phyloP scores from a whole-genome alignment of 2,797 vertebrate genomes.

The Sebastes trivittatus region DNA sequence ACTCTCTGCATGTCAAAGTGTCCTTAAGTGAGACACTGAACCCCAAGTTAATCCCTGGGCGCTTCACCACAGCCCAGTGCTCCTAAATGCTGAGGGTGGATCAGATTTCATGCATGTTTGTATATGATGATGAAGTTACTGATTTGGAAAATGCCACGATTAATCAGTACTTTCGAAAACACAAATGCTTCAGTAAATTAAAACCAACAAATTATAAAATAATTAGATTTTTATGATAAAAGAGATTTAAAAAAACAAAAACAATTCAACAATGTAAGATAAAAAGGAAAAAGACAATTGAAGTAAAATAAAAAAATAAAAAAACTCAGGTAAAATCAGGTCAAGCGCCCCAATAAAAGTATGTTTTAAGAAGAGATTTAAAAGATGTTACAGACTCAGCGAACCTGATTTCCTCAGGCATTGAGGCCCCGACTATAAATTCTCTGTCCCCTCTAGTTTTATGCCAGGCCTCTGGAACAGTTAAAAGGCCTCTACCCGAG shows the following conservation, averaged over 20 bases:
- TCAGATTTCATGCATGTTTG: no score
- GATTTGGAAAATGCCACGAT: not conserved
- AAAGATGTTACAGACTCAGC: not conserved
- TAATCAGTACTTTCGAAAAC: not conserved
- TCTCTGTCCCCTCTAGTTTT: not conserved
- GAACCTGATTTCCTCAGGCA: not conserved
- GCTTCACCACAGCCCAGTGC: no score
- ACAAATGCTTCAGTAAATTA: not conserved
- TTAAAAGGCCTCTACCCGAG: not conserved
- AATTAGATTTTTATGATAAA: not conserved
- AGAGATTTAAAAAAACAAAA: not conserved
- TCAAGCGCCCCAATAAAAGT: not conserved
- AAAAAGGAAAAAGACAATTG: no score
- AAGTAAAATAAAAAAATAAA: not conserved
- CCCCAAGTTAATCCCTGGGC: no score
- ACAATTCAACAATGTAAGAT: no score
- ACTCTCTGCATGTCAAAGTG: no score
- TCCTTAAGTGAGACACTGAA: no score
- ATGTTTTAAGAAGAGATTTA: not conserved
- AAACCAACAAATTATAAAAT: not conserved
- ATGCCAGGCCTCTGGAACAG: not conserved
- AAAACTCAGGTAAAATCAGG: not conserved
- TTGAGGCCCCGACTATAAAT: not conserved
- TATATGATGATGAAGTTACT: accelerated
- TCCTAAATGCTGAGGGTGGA: no score